phyloP scores from a whole-genome alignment of 2,113 vertebrate species.

The Chelonoidis abingdonii region DNA sequence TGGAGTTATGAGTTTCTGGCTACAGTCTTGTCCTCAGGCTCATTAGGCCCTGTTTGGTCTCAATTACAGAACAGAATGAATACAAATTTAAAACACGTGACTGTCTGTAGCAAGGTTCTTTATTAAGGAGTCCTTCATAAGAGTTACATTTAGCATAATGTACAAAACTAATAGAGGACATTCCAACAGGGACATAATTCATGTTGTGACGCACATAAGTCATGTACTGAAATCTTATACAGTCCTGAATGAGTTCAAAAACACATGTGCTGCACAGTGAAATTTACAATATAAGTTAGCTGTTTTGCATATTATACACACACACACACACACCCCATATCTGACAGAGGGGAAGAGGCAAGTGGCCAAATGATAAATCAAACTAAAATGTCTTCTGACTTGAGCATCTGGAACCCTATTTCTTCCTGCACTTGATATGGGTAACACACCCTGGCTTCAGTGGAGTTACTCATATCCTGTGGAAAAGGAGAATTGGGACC shows the following conservation, averaged over 20 bases:
- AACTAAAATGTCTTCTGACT: background rate
- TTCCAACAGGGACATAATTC: slow-evolving; percentile 6
- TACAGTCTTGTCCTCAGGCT: background rate
- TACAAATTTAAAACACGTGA: background rate
- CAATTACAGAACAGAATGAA: background rate
- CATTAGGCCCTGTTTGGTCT: background rate
- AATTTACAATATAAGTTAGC: background rate
- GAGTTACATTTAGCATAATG: background rate
- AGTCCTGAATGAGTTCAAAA: background rate
- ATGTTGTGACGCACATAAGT: background rate
- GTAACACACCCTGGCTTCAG: background rate
- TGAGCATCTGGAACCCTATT: background rate
- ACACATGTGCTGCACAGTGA: background rate
- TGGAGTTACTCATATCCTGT: background rate
- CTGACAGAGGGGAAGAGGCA: background rate
- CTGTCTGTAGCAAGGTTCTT: slow-evolving; percentile 29
- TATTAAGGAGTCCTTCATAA: background rate
- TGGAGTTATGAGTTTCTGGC: background rate
- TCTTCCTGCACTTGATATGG: background rate
- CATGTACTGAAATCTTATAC: slow-evolving; percentile 7
- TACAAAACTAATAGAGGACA: slow-evolving; percentile 41
- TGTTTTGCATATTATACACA: no score
- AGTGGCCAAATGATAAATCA: background rate
- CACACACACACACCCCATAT: background rate
- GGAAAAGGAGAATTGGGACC: background rate